phyloP scores from a whole-genome alignment of 2,113 vertebrate genomes.

The Hippolais icterina region DNA sequence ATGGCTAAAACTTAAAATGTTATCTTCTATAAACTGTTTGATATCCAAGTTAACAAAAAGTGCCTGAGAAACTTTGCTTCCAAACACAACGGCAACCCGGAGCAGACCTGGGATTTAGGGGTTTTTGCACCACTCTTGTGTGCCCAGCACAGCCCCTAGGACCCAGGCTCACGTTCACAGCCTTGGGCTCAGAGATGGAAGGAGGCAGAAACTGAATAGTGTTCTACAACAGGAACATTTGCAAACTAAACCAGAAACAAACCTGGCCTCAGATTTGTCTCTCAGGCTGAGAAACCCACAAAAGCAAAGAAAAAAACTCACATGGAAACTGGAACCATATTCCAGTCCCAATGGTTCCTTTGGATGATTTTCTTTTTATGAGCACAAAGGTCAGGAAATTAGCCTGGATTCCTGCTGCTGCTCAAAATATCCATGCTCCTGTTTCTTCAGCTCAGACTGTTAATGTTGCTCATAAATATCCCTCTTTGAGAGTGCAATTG shows the following conservation, averaged over 20 bases:
- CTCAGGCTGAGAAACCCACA: neutral
- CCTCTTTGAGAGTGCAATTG: neutral
- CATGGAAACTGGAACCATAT: neutral
- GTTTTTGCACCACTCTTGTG: neutral
- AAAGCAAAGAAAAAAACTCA: neutral
- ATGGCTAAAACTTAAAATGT: neutral
- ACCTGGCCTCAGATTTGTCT: neutral
- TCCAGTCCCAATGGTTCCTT: neutral
- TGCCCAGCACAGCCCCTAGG: neutral
- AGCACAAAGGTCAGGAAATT: slow-evolving; percentile 29
- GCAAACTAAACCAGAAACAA: neutral
- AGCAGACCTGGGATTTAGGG: neutral
- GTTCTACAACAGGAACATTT: neutral
- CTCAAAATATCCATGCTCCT: neutral
- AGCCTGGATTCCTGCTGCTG: slow-evolving; percentile 2
- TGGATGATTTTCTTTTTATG: neutral
- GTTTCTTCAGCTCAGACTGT: slow-evolving; percentile 39
- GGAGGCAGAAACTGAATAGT: neutral
- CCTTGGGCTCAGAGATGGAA: neutral
- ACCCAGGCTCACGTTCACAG: neutral
- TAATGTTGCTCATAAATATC: slow-evolving; percentile 11
- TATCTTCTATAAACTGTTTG: neutral
- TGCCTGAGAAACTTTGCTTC: neutral
- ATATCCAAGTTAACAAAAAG: neutral
- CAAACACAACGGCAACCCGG: neutral